Base-by-base conservation (phyloP, 2,113 vertebrate species). In the Piliocolobus tephrosceles region DNA sequence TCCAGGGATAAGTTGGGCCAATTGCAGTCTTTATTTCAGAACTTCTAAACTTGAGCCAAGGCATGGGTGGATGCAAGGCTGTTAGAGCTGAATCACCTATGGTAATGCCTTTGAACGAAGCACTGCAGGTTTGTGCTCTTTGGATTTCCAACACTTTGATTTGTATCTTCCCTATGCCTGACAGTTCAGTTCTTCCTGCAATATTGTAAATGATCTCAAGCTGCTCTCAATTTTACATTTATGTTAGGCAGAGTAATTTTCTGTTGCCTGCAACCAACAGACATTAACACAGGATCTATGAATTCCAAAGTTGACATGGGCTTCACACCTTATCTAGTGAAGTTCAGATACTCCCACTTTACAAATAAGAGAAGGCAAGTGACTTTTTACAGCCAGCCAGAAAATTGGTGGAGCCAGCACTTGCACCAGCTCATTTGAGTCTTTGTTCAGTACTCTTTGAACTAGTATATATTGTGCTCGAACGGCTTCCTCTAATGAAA, bases 401-500 rank as follows among this genome's bases (percentile, higher is more conserved):
- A 90, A 93, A 57, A 83, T 0, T 6, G 14, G 25, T 23, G 10
- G 35, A 94, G n/a, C 55, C 38, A 61, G 55, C 3, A 27, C 25
- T 25, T 5, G 61, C 45, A 22, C 17, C 58, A 90, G 38, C 12
- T 72, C 40, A n/a, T 80, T 76, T 93, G 89, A 79, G 5, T 85
- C 10, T 82, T 58, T 72, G 43, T 52, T 78, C 22, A 70, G 20
- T 25, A 16, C 52, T 84, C 84, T 95, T 90, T 73, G 61, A 94
- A 90, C 55, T 72, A 87, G 43, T 75, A 78, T 84, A 25, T 88
- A 30, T 90, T 81, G 61, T 68, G 45, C 23, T 87, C 58, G 91
- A 25, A 58, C 35, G 82, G 55, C 55, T 89, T 88, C 86, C 58
- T 93, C 20, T 91, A 89, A 94, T 92, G 91, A 97, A 95, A 91